phyloP scores from a whole-genome alignment of 2,797 vertebrate species.

The Crypturellus tataupa region DNA sequence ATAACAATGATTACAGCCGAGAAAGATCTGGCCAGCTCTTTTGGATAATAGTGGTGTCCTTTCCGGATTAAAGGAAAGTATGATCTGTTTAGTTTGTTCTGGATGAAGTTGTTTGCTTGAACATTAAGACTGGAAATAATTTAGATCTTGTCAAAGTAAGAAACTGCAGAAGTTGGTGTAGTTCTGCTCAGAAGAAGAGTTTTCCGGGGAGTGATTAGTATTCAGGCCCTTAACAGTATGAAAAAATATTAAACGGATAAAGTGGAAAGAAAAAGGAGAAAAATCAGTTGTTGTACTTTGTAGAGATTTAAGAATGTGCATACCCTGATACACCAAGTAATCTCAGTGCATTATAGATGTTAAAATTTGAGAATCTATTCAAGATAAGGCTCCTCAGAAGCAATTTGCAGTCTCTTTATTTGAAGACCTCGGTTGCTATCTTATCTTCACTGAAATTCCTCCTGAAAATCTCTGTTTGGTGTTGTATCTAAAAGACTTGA shows the following conservation, averaged over 20 bases:
- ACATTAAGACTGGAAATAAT: not conserved
- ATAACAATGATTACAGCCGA: constrained; percentile 5
- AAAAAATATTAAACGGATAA: not conserved
- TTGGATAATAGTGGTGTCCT: not conserved
- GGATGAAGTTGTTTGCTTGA: constrained; percentile 32
- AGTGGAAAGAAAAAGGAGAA: not conserved
- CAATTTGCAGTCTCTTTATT: not conserved
- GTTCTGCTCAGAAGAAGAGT: not conserved
- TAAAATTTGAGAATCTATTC: not conserved
- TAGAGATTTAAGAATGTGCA: not conserved
- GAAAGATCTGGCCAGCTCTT: not conserved
- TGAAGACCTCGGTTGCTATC: not conserved
- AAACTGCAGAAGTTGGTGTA: not conserved
- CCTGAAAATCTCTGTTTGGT: not conserved
- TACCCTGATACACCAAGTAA: not conserved
- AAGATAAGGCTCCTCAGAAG: not conserved
- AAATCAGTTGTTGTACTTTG: not conserved
- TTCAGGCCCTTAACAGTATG: not conserved
- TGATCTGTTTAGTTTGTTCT: constrained; percentile 20
- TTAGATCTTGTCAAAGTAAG: not conserved
- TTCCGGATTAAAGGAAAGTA: constrained; percentile 23
- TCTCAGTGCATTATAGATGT: not conserved
- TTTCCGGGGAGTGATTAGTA: not conserved
- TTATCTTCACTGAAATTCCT: not conserved
- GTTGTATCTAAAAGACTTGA: not conserved